These are phyloP conservation scores for Apamea crenata DNA, from an alignment of 2,888 invertebrate genomes.

Conservation along the genomic window DNA sequence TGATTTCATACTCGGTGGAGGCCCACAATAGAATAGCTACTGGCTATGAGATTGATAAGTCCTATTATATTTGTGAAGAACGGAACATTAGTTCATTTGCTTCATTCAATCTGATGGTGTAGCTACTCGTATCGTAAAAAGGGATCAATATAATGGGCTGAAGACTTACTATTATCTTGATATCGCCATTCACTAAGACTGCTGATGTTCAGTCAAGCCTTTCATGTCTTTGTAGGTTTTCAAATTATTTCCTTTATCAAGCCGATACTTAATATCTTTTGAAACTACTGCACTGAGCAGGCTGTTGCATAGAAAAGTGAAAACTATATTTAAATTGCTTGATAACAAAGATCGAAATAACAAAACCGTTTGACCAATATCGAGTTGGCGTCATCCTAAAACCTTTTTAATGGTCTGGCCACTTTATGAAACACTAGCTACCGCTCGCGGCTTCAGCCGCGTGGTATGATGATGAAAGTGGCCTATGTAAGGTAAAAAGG, in stretches of 20 bases:
- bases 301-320: not conserved
- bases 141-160: not conserved
- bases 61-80: slow-evolving; percentile 37
- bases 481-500: too few species aligned
- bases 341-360: not conserved
- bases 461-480: too few species aligned
- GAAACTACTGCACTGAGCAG: not conserved
- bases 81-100: slow-evolving; percentile 27
- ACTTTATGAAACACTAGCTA: not conserved
- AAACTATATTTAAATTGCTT: not conserved
- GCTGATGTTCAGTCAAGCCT: not conserved
- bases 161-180: not conserved
- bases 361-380: not conserved
- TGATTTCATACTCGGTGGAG: slow-evolving; percentile 33
- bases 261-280: not conserved
- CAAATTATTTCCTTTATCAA: not conserved
- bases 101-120: slow-evolving; percentile 15
- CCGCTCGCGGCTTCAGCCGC: too few species aligned
- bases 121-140: not conserved
- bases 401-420: not conserved
- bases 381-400: not conserved
- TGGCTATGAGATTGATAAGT: slow-evolving; percentile 36
- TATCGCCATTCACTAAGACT: not conserved
- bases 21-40: slow-evolving; percentile 24
- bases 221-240: not conserved